Evolutionary conservation across 2,888 invertebrate species (phyloP), one percentile per base, ranked within the genome.

Genomic region (Arrhopalites spinosus): DNA sequence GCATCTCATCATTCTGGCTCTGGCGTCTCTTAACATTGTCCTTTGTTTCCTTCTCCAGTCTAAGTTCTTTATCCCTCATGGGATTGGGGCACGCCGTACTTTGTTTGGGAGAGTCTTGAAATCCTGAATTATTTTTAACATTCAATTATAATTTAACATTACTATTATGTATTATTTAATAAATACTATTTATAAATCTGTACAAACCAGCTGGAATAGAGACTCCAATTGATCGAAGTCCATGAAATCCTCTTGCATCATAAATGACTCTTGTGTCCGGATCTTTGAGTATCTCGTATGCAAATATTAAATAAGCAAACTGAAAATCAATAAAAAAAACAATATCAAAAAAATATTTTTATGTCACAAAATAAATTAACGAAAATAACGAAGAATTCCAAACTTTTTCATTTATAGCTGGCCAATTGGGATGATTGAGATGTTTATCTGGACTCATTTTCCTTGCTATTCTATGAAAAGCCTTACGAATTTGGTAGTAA

Each of bases 261-360:
- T 74, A 74, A 25, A 47, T 25, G 1, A 7, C 11, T 56, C 63
- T 23, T 5, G 74, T 74, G 13, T 74, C 74, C 15, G 61, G 59
- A 30, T 74, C 68, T 20, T 68, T 68, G 3, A 74, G 69, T 13
- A 74, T 69, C 27, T 74, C 66, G 29, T 74, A 59, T 0, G 74
- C 68, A 61, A 74, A 74, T 11, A 74, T 29, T 8, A 74, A n/a
- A 43, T 68, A 74, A 11, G 74, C 74, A 50, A 74, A 74, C 74
- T 74, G 25, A 45, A 43, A 67, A 45, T n/a, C n/a, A 7, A 30
- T 25, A 23, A 25, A 61, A 13, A 61, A 61, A 20, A 13, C n/a
- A 30, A 36, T 23, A 63, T 63, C 20, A 5, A 11, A 63, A 63
- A 27, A 63, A 63, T 27, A 63, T 5, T n/a, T 23, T 63, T 25